Conservation (phyloP, 2,797 vertebrate genomes). For the Argya squamiceps region DNA sequence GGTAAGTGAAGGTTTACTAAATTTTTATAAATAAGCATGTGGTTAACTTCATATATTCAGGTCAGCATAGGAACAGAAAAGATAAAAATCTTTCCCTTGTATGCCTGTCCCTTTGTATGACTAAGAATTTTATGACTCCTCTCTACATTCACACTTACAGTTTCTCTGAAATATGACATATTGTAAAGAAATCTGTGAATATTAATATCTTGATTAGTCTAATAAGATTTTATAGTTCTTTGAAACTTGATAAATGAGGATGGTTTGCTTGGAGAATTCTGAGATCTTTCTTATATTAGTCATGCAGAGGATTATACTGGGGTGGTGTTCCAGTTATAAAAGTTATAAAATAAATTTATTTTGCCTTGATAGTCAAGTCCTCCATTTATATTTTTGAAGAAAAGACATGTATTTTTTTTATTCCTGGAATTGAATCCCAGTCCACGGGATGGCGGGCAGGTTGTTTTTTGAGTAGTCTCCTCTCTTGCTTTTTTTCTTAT, state of each 20-base stretch:
- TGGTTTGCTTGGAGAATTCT: background rate
- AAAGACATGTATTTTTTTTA: background rate
- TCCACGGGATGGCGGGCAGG: accelerated
- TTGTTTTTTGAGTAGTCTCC: background rate
- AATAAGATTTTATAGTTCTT: background rate
- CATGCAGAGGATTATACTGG: background rate
- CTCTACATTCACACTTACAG: accelerated
- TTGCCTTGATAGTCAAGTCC: background rate
- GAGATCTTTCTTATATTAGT: background rate
- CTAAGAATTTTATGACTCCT: background rate
- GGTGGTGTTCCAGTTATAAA: background rate
- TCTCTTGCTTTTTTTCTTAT: background rate
- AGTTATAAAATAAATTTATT: background rate
- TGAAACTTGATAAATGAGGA: background rate
- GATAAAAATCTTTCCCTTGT: background rate
- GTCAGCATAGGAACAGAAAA: background rate
- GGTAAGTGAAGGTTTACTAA: slow-evolving; percentile 81
- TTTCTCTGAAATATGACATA: background rate
- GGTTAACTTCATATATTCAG: background rate
- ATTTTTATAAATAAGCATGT: background rate
- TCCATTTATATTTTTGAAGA: background rate
- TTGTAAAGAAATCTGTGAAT: background rate
- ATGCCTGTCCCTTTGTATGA: background rate
- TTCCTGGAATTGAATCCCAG: background rate
- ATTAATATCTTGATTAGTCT: background rate